Conservation (phyloP, 2,113 vertebrate species). For the Scortum barcoo region DNA sequence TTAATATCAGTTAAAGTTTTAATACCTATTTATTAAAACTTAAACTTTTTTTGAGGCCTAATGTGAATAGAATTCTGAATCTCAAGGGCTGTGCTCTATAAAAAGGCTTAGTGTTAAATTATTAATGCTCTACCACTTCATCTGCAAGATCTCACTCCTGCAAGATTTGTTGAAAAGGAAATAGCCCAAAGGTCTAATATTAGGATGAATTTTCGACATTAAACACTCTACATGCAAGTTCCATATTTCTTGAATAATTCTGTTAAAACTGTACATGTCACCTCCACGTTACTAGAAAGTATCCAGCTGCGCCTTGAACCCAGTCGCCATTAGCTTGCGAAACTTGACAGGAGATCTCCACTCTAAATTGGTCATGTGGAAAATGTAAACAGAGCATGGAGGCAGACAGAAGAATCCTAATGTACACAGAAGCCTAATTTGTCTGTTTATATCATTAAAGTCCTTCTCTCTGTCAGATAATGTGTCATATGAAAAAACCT, state of each 20-base stretch:
- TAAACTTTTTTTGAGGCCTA: conserved; percentile 76
- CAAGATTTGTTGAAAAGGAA: conserved; percentile 80
- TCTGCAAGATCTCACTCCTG: conserved; percentile 78
- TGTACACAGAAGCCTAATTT: conserved; percentile 61
- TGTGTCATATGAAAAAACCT: conserved; percentile 41
- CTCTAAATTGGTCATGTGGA: conserved; percentile 54
- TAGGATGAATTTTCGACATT: conserved; percentile 76
- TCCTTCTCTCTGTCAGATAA: conserved; percentile 57
- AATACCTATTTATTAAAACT: conserved; percentile 86
- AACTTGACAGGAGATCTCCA: conserved; percentile 31
- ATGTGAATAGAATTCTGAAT: conserved; percentile 84
- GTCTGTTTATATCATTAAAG: conserved; percentile 73
- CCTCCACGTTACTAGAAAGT: conserved; percentile 29
- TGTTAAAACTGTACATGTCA: conserved; percentile 55
- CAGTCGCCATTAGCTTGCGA: conserved; percentile 50
- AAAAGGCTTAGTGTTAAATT: conserved; percentile 84
- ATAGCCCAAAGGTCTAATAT: conserved; percentile 81
- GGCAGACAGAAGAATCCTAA: conserved; percentile 30
- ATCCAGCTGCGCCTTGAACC: neutral
- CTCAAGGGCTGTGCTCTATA: conserved; percentile 84
- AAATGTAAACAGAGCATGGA: conserved; percentile 62
- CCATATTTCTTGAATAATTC: conserved; percentile 64
- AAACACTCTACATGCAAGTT: conserved; percentile 62
- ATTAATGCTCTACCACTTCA: conserved; percentile 83
- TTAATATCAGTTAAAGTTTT: conserved; percentile 88